Conservation (phyloP, 2,113 vertebrate species). For the Aptenodytes patagonicus region DNA sequence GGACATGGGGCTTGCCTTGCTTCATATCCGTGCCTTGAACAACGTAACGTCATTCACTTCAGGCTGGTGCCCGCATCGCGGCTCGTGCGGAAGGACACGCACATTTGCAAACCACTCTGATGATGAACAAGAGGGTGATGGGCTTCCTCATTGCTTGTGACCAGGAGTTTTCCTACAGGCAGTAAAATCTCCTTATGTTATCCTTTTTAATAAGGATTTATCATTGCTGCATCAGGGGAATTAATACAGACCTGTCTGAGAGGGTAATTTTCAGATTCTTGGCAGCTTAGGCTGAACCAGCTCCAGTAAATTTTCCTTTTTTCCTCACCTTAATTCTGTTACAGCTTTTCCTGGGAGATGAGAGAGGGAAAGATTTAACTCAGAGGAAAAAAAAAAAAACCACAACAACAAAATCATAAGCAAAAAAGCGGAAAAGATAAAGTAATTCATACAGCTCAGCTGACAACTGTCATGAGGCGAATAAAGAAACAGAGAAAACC, state of each 20-base stretch:
- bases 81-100: accelerated
- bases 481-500: background rate
- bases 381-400: background rate
- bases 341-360: constrained; percentile 2
- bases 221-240: constrained; percentile 12
- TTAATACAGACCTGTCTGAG: constrained; percentile 5
- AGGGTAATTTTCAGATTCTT: constrained; percentile 20
- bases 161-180: background rate
- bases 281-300: background rate
- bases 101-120: background rate
- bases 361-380: background rate
- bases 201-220: constrained; percentile 39
- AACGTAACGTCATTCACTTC: accelerated
- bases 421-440: background rate
- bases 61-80: background rate
- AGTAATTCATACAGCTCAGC: background rate
- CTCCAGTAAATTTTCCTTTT: background rate
- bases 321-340: constrained; percentile 6
- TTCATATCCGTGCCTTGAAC: accelerated
- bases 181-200: constrained; percentile 17
- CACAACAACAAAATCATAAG: background rate
- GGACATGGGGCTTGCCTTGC: background rate
- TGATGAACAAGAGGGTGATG: background rate
- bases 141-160: background rate
- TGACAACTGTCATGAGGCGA: background rate